Conservation (phyloP, 2,888 invertebrate species). For the Lypha dubia region DNA sequence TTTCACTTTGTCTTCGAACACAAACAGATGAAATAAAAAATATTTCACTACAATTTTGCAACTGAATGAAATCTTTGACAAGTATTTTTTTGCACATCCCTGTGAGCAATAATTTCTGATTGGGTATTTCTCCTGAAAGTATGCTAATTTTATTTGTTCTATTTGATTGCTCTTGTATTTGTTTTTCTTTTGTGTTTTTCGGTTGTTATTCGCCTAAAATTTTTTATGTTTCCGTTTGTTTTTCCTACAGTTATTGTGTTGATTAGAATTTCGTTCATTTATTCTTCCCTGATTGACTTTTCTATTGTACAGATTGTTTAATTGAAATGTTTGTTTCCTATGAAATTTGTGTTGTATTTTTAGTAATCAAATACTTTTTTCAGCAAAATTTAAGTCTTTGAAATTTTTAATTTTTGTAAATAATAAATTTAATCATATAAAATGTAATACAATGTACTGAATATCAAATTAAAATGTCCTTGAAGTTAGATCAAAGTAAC, state of each 20-base stretch:
- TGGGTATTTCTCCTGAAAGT: slow-evolving; percentile 53
- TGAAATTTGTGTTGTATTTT: not conserved
- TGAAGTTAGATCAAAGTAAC: too few relatives aligned
- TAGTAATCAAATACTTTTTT: too few relatives aligned
- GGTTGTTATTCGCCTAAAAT: slow-evolving; percentile 13
- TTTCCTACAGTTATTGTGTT: slow-evolving; percentile 11
- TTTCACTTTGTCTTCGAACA: slow-evolving; percentile 38
- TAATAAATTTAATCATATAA: too few relatives aligned
- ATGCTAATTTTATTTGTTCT: slow-evolving; percentile 68
- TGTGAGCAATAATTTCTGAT: slow-evolving; percentile 1
- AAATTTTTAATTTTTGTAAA: too few relatives aligned
- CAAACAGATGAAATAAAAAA: slow-evolving; percentile 2
- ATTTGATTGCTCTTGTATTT: slow-evolving; percentile 68
- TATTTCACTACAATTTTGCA: slow-evolving; percentile 20
- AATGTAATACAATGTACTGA: too few relatives aligned
- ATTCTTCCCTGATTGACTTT: not conserved
- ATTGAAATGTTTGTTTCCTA: not conserved
- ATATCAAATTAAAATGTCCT: too few relatives aligned
- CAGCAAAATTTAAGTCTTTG: too few relatives aligned
- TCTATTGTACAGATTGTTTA: not conserved
- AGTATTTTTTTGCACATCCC: slow-evolving; percentile 9
- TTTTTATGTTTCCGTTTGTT: slow-evolving; percentile 36
- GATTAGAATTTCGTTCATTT: slow-evolving; percentile 14
- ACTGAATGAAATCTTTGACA: slow-evolving; percentile 21
- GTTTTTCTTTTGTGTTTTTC: slow-evolving; percentile 41